These are phyloP conservation scores for Crotalus helleri DNA, from an alignment of 2,113 vertebrate species.

Conservation along the genomic window DNA sequence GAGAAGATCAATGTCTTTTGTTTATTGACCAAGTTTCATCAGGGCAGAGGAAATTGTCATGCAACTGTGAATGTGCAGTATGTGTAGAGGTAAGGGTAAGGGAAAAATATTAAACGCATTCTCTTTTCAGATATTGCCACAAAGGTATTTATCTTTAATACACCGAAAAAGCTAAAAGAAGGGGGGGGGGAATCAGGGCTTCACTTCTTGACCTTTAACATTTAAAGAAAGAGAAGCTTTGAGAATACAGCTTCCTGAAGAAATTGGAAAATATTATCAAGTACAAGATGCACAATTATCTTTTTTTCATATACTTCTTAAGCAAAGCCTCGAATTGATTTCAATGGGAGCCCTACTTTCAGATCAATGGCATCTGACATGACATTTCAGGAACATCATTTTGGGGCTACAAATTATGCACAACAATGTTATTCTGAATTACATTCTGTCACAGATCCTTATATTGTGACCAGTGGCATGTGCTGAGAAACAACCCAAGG, in stretches of 20 bases:
- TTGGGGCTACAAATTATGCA: constrained; percentile 38
- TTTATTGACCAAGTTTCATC: constrained; percentile 70
- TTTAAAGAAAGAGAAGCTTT: constrained; percentile 60
- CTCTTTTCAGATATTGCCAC: constrained; percentile 62
- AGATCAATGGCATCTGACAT: constrained; percentile 50
- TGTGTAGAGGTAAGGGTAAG: constrained; percentile 64
- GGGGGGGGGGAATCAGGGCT: constrained; percentile 45
- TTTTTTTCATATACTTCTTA: constrained; percentile 52
- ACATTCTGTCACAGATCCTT: constrained; percentile 19
- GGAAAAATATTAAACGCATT: constrained; percentile 66
- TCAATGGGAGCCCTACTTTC: constrained; percentile 49
- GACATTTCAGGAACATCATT: constrained; percentile 42
- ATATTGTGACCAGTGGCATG: constrained; percentile 4
- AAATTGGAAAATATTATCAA: constrained; percentile 47
- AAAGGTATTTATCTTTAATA: constrained; percentile 64
- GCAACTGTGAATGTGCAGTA: constrained; percentile 67
- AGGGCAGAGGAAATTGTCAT: constrained; percentile 67
- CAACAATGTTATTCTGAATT: constrained; percentile 34
- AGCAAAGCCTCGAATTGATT: constrained; percentile 46
- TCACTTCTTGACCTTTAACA: constrained; percentile 59
- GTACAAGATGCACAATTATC: constrained; percentile 40
- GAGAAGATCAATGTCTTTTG: constrained; percentile 60
- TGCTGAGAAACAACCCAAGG: constrained; percentile 2
- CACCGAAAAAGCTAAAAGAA: constrained; percentile 61
- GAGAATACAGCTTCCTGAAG: constrained; percentile 37